Conservation (phyloP, 2,113 vertebrate species). For the Atractosteus spatula region DNA sequence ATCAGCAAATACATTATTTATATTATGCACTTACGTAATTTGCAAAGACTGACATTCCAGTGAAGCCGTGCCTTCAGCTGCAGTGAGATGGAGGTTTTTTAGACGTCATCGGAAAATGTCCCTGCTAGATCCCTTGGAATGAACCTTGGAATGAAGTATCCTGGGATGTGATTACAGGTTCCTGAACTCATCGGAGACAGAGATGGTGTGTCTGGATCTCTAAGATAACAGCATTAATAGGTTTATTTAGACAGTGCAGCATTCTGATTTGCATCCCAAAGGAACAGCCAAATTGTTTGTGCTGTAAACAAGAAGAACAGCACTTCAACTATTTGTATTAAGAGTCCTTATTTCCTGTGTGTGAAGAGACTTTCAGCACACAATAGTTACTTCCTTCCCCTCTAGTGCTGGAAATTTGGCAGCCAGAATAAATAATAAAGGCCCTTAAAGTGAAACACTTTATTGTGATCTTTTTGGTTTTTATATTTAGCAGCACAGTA, state of each 20-base stretch:
- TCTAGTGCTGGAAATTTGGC: too few relatives aligned
- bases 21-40: too few relatives aligned
- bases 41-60: too few relatives aligned
- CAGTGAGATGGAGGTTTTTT: neutral
- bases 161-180: conserved; percentile 14
- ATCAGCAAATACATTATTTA: too few relatives aligned
- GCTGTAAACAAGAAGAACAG: neutral
- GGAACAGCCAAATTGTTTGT: neutral
- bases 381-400: too few relatives aligned
- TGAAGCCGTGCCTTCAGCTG: neutral
- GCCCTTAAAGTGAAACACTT: too few relatives aligned
- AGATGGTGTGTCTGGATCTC: neutral
- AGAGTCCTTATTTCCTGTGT: too few relatives aligned
- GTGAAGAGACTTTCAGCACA: too few relatives aligned
- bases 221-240: conserved; percentile 4
- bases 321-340: too few relatives aligned
- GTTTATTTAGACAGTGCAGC: conserved; percentile 3
- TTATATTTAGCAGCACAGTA: too few relatives aligned
- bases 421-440: too few relatives aligned
- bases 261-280: conserved; percentile 3
- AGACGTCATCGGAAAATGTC: neutral
- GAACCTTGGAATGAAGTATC: neutral
- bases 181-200: conserved; percentile 3
- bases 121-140: neutral
- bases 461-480: too few relatives aligned